Conservation (phyloP, 1,140 invertebrate genomes). For the Probaryconus sp. region DNA sequence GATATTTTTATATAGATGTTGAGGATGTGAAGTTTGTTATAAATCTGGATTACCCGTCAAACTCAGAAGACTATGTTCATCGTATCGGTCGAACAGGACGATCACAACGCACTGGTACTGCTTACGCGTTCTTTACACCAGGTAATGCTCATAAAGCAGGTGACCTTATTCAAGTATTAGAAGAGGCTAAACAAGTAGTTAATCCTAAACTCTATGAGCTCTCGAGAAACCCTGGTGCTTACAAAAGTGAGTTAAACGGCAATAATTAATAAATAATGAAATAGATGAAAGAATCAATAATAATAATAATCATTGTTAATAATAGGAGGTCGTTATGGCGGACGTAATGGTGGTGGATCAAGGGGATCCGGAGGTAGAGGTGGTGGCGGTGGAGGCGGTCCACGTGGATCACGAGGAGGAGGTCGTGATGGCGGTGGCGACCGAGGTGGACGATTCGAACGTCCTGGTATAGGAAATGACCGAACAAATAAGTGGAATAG, state of each 20-base stretch:
- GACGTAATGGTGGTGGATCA: slow-evolving; percentile 52
- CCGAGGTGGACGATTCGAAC: slow-evolving; percentile 69
- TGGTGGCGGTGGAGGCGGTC: slow-evolving; percentile 59
- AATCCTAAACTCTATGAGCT: slow-evolving; percentile 79
- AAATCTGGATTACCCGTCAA: slow-evolving; percentile 94
- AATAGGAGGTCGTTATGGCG: slow-evolving; percentile 53
- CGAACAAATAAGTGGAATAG: slow-evolving; percentile 71
- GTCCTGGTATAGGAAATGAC: slow-evolving; percentile 62
- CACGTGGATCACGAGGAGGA: slow-evolving; percentile 65
- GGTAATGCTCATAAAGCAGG: slow-evolving; percentile 86
- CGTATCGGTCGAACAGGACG: slow-evolving; percentile 93
- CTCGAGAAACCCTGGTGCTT: slow-evolving; percentile 73
- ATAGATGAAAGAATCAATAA: not conserved
- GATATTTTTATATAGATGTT: slow-evolving; percentile 83
- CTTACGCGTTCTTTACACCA: slow-evolving; percentile 93
- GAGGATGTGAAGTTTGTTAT: slow-evolving; percentile 95
- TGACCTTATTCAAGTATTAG: slow-evolving; percentile 83
- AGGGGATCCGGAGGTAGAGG: slow-evolving; percentile 62
- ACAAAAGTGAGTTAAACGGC: slow-evolving; percentile 68
- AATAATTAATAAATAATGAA: slow-evolving; percentile 7
- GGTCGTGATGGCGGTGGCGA: slow-evolving; percentile 67
- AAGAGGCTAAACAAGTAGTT: slow-evolving; percentile 85
- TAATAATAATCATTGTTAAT: slow-evolving; percentile 6
- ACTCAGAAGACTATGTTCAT: slow-evolving; percentile 95
- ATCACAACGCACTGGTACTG: slow-evolving; percentile 89